Percentiles rank a stretch among this genome's conserved stretches.
phyloP scores from a whole-genome alignment of 2,888 invertebrate genomes.

The Erpobdella octoculata region DNA sequence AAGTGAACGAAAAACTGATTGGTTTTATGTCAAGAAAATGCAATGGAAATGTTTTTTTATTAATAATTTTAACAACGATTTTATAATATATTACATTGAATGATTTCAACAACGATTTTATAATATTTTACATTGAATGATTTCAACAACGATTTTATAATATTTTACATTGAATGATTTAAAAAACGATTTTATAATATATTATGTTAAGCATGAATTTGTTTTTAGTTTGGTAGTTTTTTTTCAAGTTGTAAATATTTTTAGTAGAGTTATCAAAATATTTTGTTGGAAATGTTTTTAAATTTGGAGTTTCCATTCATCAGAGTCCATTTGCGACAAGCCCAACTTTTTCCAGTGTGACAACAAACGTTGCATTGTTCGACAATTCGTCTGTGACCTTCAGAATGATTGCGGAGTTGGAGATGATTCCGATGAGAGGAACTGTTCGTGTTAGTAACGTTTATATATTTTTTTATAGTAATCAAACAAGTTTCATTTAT shows the following conservation, averaged over 20 bases:
- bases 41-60: no score
- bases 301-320: background rate
- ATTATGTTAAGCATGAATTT: background rate
- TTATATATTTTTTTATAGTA: no score
- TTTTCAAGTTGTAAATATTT: background rate
- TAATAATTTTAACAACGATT: no score
- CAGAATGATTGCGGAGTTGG: conserved; percentile 32
- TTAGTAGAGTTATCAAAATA: background rate
- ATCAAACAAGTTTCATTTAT: no score
- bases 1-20: no score
- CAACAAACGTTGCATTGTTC: conserved; percentile 32
- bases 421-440: conserved; percentile 33
- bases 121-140: no score
- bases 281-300: background rate
- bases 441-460: conserved; percentile 23
- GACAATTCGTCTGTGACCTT: conserved; percentile 32
- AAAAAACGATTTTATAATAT: no score
- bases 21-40: no score
- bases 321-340: conserved; percentile 10
- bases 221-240: background rate
- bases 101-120: no score
- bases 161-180: no score
- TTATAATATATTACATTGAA: no score
- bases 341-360: conserved; percentile 32
- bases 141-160: no score